Base-by-base conservation (phyloP, 2,888 invertebrate species). In the Phaedon cochleariae region DNA sequence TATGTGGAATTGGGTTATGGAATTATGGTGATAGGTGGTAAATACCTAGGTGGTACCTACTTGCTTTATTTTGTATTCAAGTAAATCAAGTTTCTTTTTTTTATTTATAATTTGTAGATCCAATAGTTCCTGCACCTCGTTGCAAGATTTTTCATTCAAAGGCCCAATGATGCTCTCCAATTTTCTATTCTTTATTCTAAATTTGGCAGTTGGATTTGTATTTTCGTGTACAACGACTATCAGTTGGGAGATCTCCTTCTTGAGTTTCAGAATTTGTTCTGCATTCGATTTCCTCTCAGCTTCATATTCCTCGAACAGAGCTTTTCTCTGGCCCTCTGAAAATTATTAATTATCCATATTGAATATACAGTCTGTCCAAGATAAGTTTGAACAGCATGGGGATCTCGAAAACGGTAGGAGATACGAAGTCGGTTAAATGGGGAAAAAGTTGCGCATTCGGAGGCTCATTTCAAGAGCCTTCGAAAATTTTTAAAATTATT, bases 281-380 rank as follows among this genome's bases (percentile, higher is more conserved):
- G 86, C 85, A 79, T 92, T 92, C 68, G 89, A 87, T 74, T 90
- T 90, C 72, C 89, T 90, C 77, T 91, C 92, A 4, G 89, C 88
- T 77, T 93, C 92, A 81, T 90, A 91, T 80, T 93, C 92, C 80
- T 94, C 94, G 74, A 89, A 92, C 66, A 92, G 88, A 0, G 94
- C 94, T 76, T 93, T 93, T 74, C 94, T 88, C 84, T 94, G 94
- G 9, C 94, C 94, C 88, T 94, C 94, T 76, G 62, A 51, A 71
- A 69, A 20, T 31, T 29, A 64, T 49, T 26, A 64, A 59, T 18
- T 20, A 6, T 53, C 6, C 20, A 4, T 6, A 12, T 12, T 15
- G 41, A 15, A 4, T 22, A 18, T 20, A 3, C 7, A 20, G 4
- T 41, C 17, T n/a, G n/a, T n/a, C n/a, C n/a, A n/a, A n/a, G n/a